phyloP scores from a whole-genome alignment of 1,140 invertebrate species.

The Venturia canescens region DNA sequence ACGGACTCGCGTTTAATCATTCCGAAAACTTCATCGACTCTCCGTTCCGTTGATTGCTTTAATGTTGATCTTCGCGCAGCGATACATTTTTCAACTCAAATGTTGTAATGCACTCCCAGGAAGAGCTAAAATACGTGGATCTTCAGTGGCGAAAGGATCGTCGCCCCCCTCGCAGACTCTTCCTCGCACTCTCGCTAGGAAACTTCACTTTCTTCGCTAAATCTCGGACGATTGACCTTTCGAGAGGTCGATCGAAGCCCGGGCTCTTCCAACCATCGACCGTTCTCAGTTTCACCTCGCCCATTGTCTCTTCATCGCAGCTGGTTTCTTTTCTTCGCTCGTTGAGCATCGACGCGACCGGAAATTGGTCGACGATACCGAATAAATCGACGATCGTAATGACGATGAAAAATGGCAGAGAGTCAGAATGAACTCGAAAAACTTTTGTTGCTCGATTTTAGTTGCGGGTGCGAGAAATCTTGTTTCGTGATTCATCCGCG shows the following conservation, averaged over 20 bases:
- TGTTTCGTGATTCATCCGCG: no score
- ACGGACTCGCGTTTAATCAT: no score
- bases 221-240: constrained; percentile 21
- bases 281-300: neutral
- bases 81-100: neutral
- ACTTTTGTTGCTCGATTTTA: no score
- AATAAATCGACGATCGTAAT: no score
- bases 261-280: neutral
- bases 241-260: constrained; percentile 15
- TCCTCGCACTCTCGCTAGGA: constrained; percentile 5
- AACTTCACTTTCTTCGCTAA: constrained; percentile 18
- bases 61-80: neutral
- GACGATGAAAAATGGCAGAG: no score
- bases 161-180: neutral
- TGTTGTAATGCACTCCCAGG: constrained; percentile 2
- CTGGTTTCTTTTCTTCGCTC: no score
- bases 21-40: no score
- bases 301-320: neutral
- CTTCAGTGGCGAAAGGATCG: constrained; percentile 14
- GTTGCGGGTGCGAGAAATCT: no score
- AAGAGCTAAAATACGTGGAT: neutral
- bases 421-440: no score
- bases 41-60: neutral
- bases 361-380: no score
- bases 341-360: no score